Base-by-base conservation (phyloP, 1,140 invertebrate genomes). In the Microplitis mediator region DNA sequence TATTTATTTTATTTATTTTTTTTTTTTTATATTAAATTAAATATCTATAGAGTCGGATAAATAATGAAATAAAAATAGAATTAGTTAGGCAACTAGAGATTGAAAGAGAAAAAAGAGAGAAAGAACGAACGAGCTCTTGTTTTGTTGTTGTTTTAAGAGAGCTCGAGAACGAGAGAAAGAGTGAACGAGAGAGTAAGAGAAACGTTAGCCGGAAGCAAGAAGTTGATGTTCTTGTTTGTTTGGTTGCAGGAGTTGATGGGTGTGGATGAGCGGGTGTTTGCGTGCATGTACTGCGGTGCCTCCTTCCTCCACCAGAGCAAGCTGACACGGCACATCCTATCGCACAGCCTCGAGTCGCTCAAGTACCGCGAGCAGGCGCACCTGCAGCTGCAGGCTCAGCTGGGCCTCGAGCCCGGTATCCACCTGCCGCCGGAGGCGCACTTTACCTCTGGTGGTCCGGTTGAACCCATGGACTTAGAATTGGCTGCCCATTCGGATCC, bases 211-310 rank as follows among this genome's bases (percentile, higher is more conserved):
- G 72, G 67, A 75, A 75, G 73, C 88, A 94, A 95, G 94, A 95
- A 95, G 94, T 95, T 95, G 93, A 95, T 94, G 92, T 92, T 92
- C 91, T 91, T 90, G 89, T 93, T 93, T 94, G 93, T 93, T 93
- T 93, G 91, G 93, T 94, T 95, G 92, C 93, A 95, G 94, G 93
- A 94, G 90, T 89, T 91, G 88, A 92, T 92, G 89, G 91, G 92
- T 89, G 91, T 91, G 86, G 89, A 89, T 85, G 89, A 88, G 80
- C 88, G 90, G 83, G 84, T 92, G 82, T 93, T 90, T 88, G 90
- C 91, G 84, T 95, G 95, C 90, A 92, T 95, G 88, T 95, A 95
- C 89, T 95, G 94, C 90, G 93, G 93, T 82, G 92, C 91, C 77
- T 90, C 92, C 81, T 95, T 95, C 86, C 93, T 94, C 76, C 93